Percentiles rank a stretch among this genome's conserved stretches.
These are phyloP conservation scores for Malurus splendens DNA, from an alignment of 2,797 vertebrate species.

Conservation along the genomic window DNA sequence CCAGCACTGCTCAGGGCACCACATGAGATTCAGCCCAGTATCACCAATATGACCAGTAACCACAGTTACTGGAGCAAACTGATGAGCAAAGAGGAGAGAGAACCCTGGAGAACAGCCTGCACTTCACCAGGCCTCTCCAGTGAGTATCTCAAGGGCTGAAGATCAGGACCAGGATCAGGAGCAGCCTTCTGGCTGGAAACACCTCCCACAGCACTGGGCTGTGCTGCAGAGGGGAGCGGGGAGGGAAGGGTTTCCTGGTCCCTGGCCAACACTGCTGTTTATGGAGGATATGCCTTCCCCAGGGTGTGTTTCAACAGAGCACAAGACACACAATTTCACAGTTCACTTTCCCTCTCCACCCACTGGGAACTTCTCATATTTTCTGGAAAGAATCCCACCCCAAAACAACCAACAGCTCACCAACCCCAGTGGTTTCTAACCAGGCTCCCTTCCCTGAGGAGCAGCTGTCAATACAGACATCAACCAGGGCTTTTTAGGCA, in stretches of 20 bases:
- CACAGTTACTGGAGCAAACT: neutral
- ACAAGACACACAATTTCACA: neutral
- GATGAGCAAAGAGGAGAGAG: neutral
- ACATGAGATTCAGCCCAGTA: neutral
- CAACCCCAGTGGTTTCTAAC: neutral
- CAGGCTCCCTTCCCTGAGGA: neutral
- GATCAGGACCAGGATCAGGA: neutral
- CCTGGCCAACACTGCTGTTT: neutral
- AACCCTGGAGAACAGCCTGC: neutral
- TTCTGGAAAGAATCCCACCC: neutral
- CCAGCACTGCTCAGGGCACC: fast-evolving
- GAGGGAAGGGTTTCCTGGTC: slow-evolving; percentile 38
- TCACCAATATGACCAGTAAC: neutral
- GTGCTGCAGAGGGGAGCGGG: neutral
- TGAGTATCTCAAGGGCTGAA: neutral
- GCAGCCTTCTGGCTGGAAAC: neutral
- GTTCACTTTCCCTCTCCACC: slow-evolving; percentile 35
- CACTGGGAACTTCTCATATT: neutral
- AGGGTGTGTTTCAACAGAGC: slow-evolving; percentile 25
- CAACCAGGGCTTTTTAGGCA: neutral
- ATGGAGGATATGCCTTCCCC: slow-evolving; percentile 42
- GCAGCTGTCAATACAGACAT: neutral
- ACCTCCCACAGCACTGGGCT: neutral
- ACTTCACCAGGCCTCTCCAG: neutral
- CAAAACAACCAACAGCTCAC: neutral